Conservation (phyloP, 2,888 invertebrate species). For the Acleris laterana region DNA sequence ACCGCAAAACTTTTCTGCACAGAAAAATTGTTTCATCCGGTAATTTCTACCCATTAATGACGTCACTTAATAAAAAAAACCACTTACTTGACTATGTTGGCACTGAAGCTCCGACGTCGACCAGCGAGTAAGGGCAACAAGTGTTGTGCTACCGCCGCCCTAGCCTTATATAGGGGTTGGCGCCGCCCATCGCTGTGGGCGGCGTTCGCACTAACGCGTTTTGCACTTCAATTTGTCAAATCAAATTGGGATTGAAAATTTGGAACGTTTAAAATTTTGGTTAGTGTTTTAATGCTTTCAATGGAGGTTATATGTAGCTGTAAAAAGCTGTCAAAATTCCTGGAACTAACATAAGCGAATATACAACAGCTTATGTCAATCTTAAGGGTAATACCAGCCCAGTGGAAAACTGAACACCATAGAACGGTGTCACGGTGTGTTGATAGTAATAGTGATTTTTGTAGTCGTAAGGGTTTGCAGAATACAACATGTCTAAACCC, state of each 20-base stretch:
- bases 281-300: too few relatives aligned
- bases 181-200: slow-evolving; percentile 71
- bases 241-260: slow-evolving; percentile 49
- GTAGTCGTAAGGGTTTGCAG: too few relatives aligned
- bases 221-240: slow-evolving; percentile 73
- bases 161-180: slow-evolving; percentile 75
- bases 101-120: slow-evolving; percentile 49
- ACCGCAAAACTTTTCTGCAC: neutral
- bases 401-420: too few relatives aligned
- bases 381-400: too few relatives aligned
- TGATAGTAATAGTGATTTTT: too few relatives aligned
- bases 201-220: slow-evolving; percentile 70
- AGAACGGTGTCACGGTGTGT: too few relatives aligned
- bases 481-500: too few relatives aligned
- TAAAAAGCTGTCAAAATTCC: too few relatives aligned
- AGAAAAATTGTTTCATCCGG: neutral
- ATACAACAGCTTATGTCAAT: too few relatives aligned
- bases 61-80: slow-evolving; percentile 17
- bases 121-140: slow-evolving; percentile 69
- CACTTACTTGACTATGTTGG: slow-evolving; percentile 70
- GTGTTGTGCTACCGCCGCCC: slow-evolving; percentile 75
- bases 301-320: too few relatives aligned
- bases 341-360: too few relatives aligned
- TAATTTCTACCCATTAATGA: neutral
- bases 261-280: neutral